These are phyloP conservation scores for Unio pictorum DNA, from an alignment of 2,888 invertebrate species.

Conservation along the genomic window DNA sequence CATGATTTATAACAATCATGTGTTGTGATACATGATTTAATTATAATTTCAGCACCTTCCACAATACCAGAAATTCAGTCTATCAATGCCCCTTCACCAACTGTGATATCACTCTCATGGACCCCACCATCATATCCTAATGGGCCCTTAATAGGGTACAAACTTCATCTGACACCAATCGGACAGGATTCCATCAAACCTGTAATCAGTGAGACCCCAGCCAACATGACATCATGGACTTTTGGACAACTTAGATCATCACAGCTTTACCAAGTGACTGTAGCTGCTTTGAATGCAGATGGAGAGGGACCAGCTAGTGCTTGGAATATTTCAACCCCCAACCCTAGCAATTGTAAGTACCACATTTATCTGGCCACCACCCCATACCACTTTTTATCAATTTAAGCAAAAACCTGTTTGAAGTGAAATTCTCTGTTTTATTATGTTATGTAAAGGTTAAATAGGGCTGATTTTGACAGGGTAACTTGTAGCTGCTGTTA, in stretches of 20 bases:
- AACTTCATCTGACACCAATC: constrained; percentile 80
- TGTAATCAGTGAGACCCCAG: constrained; percentile 44
- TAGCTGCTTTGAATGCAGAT: constrained; percentile 54
- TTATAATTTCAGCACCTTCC: constrained; percentile 80
- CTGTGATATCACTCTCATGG: constrained; percentile 90
- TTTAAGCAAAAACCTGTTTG: too few relatives aligned
- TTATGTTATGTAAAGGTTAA: too few relatives aligned
- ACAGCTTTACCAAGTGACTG: constrained; percentile 44
- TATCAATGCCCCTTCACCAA: constrained; percentile 79
- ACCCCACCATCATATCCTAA: constrained; percentile 88
- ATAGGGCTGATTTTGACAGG: too few relatives aligned
- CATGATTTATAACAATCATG: too few relatives aligned
- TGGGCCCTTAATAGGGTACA: constrained; percentile 90
- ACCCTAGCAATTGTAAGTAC: constrained; percentile 51
- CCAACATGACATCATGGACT: constrained; percentile 52
- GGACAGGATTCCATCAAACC: constrained; percentile 34
- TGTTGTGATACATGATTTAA: not conserved
- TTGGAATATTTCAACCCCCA: constrained; percentile 51
- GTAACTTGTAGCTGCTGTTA: too few relatives aligned
- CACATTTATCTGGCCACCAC: not conserved
- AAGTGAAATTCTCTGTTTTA: too few relatives aligned
- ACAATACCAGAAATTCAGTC: constrained; percentile 81
- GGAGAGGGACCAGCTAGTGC: constrained; percentile 56
- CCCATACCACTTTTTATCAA: not conserved
- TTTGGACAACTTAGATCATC: constrained; percentile 54